Base-by-base conservation (phyloP, 1,140 invertebrate genomes). In the Lucilia sericata region DNA sequence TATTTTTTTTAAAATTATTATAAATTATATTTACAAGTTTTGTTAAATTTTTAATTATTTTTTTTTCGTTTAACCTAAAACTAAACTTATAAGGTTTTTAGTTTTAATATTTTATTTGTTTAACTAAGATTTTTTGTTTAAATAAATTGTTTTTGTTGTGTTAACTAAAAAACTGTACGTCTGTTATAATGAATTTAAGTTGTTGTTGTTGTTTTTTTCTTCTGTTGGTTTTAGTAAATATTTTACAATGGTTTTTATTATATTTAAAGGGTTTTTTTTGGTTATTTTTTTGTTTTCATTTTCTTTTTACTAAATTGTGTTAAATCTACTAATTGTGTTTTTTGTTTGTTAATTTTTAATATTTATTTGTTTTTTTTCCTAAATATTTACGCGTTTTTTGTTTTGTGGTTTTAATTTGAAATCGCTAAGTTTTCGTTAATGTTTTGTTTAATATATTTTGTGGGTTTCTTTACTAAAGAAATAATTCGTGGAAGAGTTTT, bases 401-500 rank as follows among this genome's bases (percentile, higher is more conserved):
- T 80, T 80, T 42, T 21, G n/a, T 74, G 8, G 2, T 74, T 65
- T 82, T 82, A 82, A 82, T 82, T 82, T 65, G 60, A 82, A 82
- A 82, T 82, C 49, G 60, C 81, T 82, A 82, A 82, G 51, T 82
- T 82, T 82, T 70, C 19, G 55, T 70, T 70, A 70, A 70, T 65
- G 80, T 60, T 55, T 82, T 55, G n/a, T 51, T 65, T 65, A 60
- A 25, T 82, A n/a, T 82, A 19, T 78, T 30, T 78, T 51, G 42
- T 80, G 76, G 76, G 76, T 49, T 80, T 80, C 76, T 80, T 80
- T 80, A 80, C 76, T 80, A 65, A 82, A 82, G 81, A 82, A 82
- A 82, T 82, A 82, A 82, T 82, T 82, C 81, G 81, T 82, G 81
- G 81, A 82, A 82, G 81, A 82, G 81, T 82, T 65, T 21, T 25